Base-by-base conservation (phyloP, 2,113 vertebrate genomes). In the Chloropsis cyanopogon region DNA sequence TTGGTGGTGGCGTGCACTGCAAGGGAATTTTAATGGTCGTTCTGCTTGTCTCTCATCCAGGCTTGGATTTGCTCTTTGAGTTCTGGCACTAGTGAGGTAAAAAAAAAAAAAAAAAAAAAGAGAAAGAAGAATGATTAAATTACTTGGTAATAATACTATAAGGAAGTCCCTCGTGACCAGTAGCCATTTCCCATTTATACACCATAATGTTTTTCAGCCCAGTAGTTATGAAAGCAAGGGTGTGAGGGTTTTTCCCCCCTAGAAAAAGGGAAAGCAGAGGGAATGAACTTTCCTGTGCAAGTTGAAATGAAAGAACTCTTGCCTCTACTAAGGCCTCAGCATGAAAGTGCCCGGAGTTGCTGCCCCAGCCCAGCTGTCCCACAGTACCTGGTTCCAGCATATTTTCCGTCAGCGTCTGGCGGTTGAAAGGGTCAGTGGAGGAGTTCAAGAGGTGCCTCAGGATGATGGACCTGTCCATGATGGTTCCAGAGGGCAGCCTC, bases 401-500 rank as follows among this genome's bases (percentile, higher is more conserved):
- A 90, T 98, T 99, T 94, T 99, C 99, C 1, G 99, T 99, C 96
- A 99, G 98, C 0, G 98, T 99, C 98, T 99, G 99, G 31, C 99
- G 98, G 97, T 99, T 99, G 98, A 99, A 99, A 49, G 99, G 99
- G 88, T 99, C 99, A 0, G 99, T 99, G 93, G 99, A 98, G 21
- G 99, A 99, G 98, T 99, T 99, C 59, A 99, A 96, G 93, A 99
- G 98, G 90, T 99, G 99, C 93, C 99, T 98, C 83, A 99, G 96
- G 92, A 99, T 99, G 98, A 99, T 98, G 16, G 99, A 98, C 90
- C 99, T 97, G 97, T 99, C 99, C 99, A 99, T 99, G 92, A 99
- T 98, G 35, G 99, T 99, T 72, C 99, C 99, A 0, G 99, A 99
- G 15, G 99, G 99, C 95, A 99, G 97, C 31, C 99, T 98, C 96